These are phyloP conservation scores for Nyleta sp. DNA, from an alignment of 2,888 invertebrate genomes.

Conservation along the genomic window DNA sequence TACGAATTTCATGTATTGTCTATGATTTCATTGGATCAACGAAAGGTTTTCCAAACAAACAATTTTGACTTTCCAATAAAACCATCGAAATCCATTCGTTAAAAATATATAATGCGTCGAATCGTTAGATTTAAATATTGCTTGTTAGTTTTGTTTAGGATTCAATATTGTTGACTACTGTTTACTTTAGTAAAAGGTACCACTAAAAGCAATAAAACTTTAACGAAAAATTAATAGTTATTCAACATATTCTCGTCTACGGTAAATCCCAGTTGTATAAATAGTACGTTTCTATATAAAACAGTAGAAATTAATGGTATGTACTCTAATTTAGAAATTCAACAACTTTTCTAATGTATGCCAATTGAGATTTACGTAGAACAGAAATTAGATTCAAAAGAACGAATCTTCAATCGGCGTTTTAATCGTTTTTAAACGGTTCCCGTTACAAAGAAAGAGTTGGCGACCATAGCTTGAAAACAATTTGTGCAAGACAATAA, in stretches of 20 bases:
- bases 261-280: background rate
- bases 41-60: slow-evolving; percentile 14
- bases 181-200: background rate
- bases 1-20: slow-evolving; percentile 35
- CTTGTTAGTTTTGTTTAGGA: slow-evolving; percentile 26
- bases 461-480: too few relatives aligned
- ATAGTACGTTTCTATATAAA: too few relatives aligned
- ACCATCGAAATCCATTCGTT: slow-evolving; percentile 24
- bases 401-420: too few relatives aligned
- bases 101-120: background rate
- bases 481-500: too few relatives aligned
- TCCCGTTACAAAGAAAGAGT: too few relatives aligned
- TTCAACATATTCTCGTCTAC: background rate
- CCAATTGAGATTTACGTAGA: too few relatives aligned
- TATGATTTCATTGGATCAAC: slow-evolving; percentile 37
- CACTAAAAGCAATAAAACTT: background rate
- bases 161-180: background rate
- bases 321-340: too few relatives aligned
- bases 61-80: slow-evolving; percentile 23
- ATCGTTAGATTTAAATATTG: slow-evolving; percentile 19
- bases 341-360: too few relatives aligned
- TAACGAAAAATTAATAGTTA: too few relatives aligned
- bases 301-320: too few relatives aligned
- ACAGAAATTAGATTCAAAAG: too few relatives aligned
- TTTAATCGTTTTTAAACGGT: too few relatives aligned